phyloP scores from a whole-genome alignment of 2,797 vertebrate species.

The Pempheris klunzingeri region DNA sequence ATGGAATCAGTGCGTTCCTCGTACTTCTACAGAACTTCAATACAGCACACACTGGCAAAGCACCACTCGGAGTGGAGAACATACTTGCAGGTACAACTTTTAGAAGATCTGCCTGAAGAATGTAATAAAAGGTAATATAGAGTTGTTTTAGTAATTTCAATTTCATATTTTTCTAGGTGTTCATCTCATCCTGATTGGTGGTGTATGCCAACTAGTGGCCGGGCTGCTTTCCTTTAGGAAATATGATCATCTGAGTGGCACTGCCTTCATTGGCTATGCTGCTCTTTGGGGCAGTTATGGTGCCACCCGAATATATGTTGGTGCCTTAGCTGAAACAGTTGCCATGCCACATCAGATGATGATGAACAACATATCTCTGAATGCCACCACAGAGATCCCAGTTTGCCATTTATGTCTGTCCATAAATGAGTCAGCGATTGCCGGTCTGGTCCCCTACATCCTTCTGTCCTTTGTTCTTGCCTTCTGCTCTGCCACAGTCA shows the following conservation, averaged over 20 bases:
- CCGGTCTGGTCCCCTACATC: slow-evolving; percentile 90
- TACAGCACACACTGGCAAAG: slow-evolving; percentile 74
- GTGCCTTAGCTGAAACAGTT: slow-evolving; percentile 48
- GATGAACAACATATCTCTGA: slow-evolving; percentile 39
- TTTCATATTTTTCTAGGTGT: slow-evolving; percentile 81
- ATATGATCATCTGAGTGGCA: slow-evolving; percentile 90
- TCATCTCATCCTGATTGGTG: slow-evolving; percentile 91
- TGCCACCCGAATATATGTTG: slow-evolving; percentile 86
- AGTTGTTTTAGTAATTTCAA: background rate
- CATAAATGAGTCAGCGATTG: slow-evolving; percentile 83
- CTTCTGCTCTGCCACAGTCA: slow-evolving; percentile 93
- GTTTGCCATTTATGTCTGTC: slow-evolving; percentile 29
- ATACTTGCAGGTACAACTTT: slow-evolving; percentile 87
- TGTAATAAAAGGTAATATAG: background rate
- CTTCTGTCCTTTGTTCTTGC: slow-evolving; percentile 88
- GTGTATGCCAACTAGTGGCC: slow-evolving; percentile 90
- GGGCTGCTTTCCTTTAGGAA: slow-evolving; percentile 91
- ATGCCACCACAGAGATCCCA: background rate
- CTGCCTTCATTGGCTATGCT: slow-evolving; percentile 90
- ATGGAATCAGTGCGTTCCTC: slow-evolving; percentile 91
- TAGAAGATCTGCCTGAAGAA: background rate
- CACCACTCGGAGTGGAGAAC: slow-evolving; percentile 84
- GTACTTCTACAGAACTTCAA: slow-evolving; percentile 90
- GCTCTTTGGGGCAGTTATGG: slow-evolving; percentile 93
- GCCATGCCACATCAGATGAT: background rate